Evolutionary conservation across 2,888 invertebrate species (phyloP).

Genomic region (Magallana nippona): DNA sequence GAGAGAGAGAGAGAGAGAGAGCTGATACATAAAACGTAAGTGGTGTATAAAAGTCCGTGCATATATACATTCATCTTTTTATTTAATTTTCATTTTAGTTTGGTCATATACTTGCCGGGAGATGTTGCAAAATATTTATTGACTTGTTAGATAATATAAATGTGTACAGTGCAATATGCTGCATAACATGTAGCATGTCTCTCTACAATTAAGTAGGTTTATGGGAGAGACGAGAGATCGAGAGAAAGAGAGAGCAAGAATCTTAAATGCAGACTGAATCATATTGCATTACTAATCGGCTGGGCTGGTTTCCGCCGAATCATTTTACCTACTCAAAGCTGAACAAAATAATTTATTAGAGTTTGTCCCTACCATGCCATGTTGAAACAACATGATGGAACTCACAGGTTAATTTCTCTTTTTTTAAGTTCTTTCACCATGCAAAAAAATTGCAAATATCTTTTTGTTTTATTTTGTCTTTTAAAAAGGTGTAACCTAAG

Average conservation of each 20-base stretch:
- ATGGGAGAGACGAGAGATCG: neutral
- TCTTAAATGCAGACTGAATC: neutral
- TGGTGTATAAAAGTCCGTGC: neutral
- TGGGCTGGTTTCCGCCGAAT: conserved; percentile 28
- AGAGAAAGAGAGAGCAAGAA: neutral
- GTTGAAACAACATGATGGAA: too few relatives aligned
- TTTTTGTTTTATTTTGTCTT: too few relatives aligned
- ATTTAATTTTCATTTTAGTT: too few relatives aligned
- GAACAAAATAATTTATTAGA: neutral
- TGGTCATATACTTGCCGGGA: neutral
- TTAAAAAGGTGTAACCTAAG: too few relatives aligned
- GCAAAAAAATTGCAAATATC: too few relatives aligned
- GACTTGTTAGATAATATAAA: neutral
- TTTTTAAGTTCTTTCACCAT: too few relatives aligned
- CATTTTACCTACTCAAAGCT: neutral
- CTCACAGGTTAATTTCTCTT: too few relatives aligned
- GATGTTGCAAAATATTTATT: conserved; percentile 13
- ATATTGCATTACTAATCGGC: conserved; percentile 12
- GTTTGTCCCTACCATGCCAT: conserved; percentile 3
- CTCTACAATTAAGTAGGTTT: too few relatives aligned
- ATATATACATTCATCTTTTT: conserved; percentile 1
- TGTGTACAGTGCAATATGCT: neutral
- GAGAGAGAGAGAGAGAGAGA: neutral
- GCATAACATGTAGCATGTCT: neutral
- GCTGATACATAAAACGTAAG: too few relatives aligned